These are phyloP conservation scores for Tringa solitaria DNA, from an alignment of 2,113 vertebrate genomes.

Conservation along the genomic window DNA sequence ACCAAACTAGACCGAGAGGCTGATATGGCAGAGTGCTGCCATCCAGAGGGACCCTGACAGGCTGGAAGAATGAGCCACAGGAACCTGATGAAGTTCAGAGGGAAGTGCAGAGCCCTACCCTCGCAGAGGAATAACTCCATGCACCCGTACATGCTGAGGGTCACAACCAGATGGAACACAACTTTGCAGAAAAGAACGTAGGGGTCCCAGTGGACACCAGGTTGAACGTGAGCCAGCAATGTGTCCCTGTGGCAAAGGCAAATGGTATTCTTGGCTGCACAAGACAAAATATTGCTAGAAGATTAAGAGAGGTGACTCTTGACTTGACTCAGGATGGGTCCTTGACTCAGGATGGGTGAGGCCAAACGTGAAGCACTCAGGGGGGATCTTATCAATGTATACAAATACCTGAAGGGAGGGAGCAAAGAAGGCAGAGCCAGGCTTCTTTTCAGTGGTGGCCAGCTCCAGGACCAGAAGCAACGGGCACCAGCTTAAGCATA, in stretches of 20 bases:
- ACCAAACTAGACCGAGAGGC: neutral
- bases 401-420: neutral
- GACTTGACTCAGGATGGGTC: neutral
- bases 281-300: neutral
- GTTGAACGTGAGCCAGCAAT: neutral
- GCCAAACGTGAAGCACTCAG: neutral
- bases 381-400: neutral
- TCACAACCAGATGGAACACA: neutral
- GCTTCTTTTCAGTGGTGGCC: neutral
- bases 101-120: neutral
- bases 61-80: neutral
- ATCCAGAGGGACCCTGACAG: neutral
- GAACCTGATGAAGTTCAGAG: neutral
- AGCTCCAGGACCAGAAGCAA: neutral
- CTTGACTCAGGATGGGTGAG: neutral
- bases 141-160: neutral
- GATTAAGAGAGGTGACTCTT: neutral
- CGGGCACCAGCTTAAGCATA: fast-evolving
- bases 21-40: neutral
- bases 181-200: neutral
- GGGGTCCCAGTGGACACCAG: neutral
- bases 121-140: neutral
- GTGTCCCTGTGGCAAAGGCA: neutral
- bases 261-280: neutral
- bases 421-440: neutral